These are phyloP conservation scores for Catocala nupta DNA, from an alignment of 2,888 invertebrate species.

Conservation along the genomic window DNA sequence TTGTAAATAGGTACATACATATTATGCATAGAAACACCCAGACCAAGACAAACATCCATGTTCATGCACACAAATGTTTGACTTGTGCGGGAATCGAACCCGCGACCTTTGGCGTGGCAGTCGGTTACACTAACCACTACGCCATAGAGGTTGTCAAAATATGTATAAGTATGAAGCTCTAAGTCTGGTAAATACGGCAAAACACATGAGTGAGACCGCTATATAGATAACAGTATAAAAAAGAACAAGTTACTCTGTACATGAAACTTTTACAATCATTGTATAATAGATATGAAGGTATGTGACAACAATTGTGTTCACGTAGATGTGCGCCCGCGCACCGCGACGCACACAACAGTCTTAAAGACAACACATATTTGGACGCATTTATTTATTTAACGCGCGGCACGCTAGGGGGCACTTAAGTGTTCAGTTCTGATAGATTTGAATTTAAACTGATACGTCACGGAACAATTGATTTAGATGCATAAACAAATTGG, in stretches of 20 bases:
- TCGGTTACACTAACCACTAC: too few species aligned
- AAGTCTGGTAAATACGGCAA: too few species aligned
- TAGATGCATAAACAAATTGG: not conserved
- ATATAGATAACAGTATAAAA: too few species aligned
- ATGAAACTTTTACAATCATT: constrained; percentile 62
- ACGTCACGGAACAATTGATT: not conserved
- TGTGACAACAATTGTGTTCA: constrained; percentile 78
- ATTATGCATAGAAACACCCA: too few species aligned
- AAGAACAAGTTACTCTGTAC: not conserved
- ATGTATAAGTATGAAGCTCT: too few species aligned
- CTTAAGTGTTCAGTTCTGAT: not conserved
- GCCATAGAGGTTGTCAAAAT: too few species aligned
- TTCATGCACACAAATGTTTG: too few species aligned
- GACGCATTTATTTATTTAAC: not conserved
- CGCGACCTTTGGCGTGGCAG: too few species aligned
- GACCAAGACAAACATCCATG: too few species aligned
- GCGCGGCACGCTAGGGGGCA: not conserved
- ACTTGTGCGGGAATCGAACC: too few species aligned
- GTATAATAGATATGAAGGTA: constrained; percentile 71
- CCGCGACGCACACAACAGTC: constrained; percentile 23
- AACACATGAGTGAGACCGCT: too few species aligned
- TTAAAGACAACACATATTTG: constrained; percentile 35
- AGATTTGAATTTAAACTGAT: not conserved
- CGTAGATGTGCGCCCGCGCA: constrained; percentile 57
- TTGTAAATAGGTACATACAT: too few species aligned